Evolutionary conservation across 2,888 invertebrate genomes (phyloP).

Genomic region (Acronicta alni): DNA sequence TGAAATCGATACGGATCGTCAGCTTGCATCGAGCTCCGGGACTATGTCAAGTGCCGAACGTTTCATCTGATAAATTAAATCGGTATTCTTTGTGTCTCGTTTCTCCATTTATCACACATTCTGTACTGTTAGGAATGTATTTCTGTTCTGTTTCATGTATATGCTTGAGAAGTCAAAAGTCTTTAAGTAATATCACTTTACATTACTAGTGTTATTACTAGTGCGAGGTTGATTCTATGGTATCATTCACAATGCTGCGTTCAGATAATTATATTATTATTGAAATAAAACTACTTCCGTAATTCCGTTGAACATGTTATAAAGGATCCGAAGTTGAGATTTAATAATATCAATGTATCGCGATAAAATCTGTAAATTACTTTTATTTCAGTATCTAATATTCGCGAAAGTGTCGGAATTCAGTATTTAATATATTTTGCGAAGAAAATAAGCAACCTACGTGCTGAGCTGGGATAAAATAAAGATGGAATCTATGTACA

Average conservation of each 20-base stretch:
- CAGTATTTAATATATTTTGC: too few relatives aligned
- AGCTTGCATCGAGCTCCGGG: conserved; percentile 69
- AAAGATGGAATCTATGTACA: too few relatives aligned
- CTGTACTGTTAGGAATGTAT: conserved; percentile 10
- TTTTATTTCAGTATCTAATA: too few relatives aligned
- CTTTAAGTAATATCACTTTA: not conserved
- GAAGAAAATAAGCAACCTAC: too few relatives aligned
- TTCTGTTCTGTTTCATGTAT: conserved; percentile 13
- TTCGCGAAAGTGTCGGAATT: too few relatives aligned
- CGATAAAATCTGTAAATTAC: too few relatives aligned
- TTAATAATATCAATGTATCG: too few relatives aligned
- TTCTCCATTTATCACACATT: conserved; percentile 61
- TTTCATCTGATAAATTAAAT: conserved; percentile 68
- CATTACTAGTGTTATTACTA: not conserved
- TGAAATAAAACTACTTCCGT: too few relatives aligned
- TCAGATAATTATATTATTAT: too few relatives aligned
- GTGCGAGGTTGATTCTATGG: not conserved
- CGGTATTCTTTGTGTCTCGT: conserved; percentile 49
- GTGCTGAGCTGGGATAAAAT: too few relatives aligned
- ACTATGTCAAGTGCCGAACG: conserved; percentile 65
- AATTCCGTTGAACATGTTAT: too few relatives aligned
- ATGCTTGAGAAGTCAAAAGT: not conserved
- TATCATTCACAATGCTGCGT: not conserved
- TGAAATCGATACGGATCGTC: conserved; percentile 75
- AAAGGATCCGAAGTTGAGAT: too few relatives aligned